Conservation (phyloP, 2,113 vertebrate species). For the Herpetotheres cachinnans region DNA sequence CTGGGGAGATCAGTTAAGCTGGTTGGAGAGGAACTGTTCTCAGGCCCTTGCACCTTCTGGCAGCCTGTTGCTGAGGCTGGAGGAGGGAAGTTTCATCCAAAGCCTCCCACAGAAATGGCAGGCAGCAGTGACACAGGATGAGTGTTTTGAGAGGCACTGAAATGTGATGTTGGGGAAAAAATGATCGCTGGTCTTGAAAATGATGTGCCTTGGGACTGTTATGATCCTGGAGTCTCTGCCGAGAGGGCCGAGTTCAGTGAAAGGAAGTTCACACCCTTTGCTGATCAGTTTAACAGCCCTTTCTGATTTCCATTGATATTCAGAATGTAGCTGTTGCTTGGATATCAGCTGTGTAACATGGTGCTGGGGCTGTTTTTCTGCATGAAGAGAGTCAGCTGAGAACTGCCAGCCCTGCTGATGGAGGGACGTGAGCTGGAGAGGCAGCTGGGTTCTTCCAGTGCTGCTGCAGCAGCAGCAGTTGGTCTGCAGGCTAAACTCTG, state of each 20-base stretch:
- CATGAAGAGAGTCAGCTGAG: background rate
- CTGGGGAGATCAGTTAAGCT: slow-evolving; percentile 25
- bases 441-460: background rate
- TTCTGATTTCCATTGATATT: background rate
- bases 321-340: background rate
- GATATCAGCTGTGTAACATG: background rate
- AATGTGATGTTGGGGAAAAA: background rate
- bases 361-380: background rate
- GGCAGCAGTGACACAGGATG: background rate
- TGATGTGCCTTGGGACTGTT: background rate
- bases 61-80: background rate
- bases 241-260: background rate
- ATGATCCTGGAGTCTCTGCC: background rate
- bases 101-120: slow-evolving; percentile 13
- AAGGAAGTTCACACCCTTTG: background rate
- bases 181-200: background rate
- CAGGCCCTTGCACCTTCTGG: slow-evolving; percentile 57
- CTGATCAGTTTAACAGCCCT: background rate
- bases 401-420: background rate
- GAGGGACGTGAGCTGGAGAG: background rate
- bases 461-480: background rate
- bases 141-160: background rate
- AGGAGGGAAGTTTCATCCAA: background rate
- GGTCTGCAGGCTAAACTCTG: background rate
- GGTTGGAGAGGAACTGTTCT: slow-evolving; percentile 29